A percentile compares a stretch with the other conserved stretches of the same genome.
Evolutionary conservation across 1,140 invertebrate genomes (phyloP).

Genomic region (Magallana gigas): DNA sequence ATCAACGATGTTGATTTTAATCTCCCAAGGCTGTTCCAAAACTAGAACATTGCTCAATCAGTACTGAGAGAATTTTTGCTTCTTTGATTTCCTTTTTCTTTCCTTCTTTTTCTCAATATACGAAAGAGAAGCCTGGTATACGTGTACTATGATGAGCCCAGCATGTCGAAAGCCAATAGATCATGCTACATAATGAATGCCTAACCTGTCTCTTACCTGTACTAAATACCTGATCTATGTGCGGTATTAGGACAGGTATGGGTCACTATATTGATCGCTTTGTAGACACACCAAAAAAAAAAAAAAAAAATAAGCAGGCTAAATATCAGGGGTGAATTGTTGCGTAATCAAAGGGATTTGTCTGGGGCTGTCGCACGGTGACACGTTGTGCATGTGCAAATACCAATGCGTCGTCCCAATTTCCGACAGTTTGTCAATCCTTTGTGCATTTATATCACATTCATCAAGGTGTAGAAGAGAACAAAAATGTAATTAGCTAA

Average conservation of each 20-base stretch:
- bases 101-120: not conserved
- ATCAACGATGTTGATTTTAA: constrained; percentile 6
- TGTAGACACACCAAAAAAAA: not conserved
- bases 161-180: not conserved
- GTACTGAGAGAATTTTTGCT: not conserved
- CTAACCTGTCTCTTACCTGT: constrained; percentile 19
- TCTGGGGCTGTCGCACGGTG: constrained; percentile 15
- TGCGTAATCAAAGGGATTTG: constrained; percentile 7
- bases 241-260: not conserved
- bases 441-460: constrained; percentile 15
- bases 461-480: constrained; percentile 1
- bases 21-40: not conserved
- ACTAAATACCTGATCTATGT: constrained; percentile 19
- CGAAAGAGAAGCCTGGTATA: not conserved
- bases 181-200: constrained; percentile 13
- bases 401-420: not conserved
- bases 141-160: not conserved
- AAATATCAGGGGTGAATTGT: constrained; percentile 7
- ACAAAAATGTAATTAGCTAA: constrained; percentile 11
- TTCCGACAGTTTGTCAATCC: constrained; percentile 13
- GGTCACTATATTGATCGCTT: constrained; percentile 27
- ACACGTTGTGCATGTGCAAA: constrained; percentile 23
- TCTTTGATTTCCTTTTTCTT: not conserved
- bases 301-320: not conserved
- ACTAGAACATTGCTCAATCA: not conserved